A percentile compares a stretch with the other conserved stretches of the same genome.
These are phyloP conservation scores for Smithornis capensis DNA, from an alignment of 2,113 vertebrate species.

Conservation along the genomic window DNA sequence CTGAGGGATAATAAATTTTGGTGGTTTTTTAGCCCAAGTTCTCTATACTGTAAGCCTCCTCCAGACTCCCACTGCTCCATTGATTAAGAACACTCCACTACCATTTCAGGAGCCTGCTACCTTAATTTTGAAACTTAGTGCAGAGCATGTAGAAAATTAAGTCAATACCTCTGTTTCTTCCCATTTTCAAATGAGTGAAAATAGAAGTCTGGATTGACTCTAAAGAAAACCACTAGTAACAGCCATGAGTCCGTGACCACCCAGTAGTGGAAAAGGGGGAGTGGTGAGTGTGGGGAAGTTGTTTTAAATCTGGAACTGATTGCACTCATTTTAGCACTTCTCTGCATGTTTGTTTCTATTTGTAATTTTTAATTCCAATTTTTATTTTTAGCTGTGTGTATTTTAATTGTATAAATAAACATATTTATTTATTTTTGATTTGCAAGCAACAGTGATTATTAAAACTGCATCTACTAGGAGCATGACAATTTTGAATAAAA, in stretches of 20 bases:
- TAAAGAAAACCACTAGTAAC: constrained; percentile 15
- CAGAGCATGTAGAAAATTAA: constrained; percentile 33
- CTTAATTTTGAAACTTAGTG: not conserved
- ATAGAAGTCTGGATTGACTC: constrained; percentile 43
- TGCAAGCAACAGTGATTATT: not conserved
- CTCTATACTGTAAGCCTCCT: not conserved
- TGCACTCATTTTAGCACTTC: constrained; percentile 13
- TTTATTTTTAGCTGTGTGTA: constrained; percentile 38
- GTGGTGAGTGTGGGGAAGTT: not conserved
- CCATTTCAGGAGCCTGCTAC: constrained; percentile 1
- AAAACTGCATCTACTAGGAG: not conserved
- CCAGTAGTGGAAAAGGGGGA: constrained; percentile 18
- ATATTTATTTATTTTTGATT: not conserved
- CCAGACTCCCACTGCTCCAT: not conserved
- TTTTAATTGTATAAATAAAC: not conserved
- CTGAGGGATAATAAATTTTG: not conserved
- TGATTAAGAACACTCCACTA: not conserved
- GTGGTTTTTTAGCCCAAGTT: rapidly evolving
- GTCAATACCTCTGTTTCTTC: constrained; percentile 26
- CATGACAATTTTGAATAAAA: not conserved
- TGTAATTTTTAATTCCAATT: not conserved
- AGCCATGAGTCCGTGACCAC: constrained; percentile 13
- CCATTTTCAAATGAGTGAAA: constrained; percentile 49
- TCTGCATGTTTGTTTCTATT: not conserved
- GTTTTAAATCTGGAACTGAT: constrained; percentile 42